Evolutionary conservation across 2,797 vertebrate species (phyloP).

Genomic region (Anableps anableps): DNA sequence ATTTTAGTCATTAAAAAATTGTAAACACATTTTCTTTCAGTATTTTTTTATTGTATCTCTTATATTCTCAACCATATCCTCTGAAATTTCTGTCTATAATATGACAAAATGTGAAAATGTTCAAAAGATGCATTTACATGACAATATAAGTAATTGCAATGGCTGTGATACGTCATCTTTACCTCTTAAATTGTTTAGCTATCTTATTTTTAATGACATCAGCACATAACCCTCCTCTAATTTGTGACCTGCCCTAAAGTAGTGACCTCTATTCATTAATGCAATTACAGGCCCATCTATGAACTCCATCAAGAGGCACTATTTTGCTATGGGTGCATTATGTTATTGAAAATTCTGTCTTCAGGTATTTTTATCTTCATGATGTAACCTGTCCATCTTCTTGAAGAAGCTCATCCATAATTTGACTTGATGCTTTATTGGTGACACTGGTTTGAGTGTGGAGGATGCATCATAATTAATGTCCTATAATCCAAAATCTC

Average conservation of each 20-base stretch:
- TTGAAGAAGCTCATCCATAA: background rate
- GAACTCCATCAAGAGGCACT: background rate
- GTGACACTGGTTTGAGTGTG: background rate
- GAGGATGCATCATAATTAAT: background rate
- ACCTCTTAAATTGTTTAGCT: background rate
- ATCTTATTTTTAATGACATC: background rate
- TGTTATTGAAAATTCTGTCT: background rate
- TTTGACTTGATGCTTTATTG: background rate
- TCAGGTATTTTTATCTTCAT: background rate
- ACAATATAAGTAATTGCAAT: background rate
- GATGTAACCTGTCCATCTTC: background rate
- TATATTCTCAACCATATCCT: no score
- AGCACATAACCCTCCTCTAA: background rate
- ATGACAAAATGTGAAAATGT: background rate
- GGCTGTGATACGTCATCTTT: background rate
- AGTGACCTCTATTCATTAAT: background rate
- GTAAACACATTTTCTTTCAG: no score
- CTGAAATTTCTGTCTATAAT: background rate
- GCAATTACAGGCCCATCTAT: background rate
- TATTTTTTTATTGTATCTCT: no score
- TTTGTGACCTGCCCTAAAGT: background rate
- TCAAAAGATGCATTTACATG: background rate
- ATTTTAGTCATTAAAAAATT: no score
- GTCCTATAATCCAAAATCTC: background rate
- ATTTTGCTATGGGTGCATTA: background rate